Evolutionary conservation across 2,888 invertebrate genomes (phyloP).

Genomic region (Xestia rhomboidea): DNA sequence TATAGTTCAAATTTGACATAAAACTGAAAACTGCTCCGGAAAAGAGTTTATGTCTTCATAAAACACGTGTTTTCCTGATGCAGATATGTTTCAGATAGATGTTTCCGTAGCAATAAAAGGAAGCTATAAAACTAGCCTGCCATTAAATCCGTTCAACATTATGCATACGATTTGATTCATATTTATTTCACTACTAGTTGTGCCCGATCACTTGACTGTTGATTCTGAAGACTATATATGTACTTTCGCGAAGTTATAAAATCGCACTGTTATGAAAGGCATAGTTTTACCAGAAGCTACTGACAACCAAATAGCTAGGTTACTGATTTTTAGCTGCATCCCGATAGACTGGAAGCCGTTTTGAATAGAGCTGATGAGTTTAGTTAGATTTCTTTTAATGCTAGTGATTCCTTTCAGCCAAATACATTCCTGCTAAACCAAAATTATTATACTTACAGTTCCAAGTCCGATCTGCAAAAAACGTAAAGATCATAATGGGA

Average conservation of each 20-base stretch:
- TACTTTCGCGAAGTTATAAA: neutral
- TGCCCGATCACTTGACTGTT: neutral
- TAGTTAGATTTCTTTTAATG: neutral
- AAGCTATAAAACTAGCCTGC: conserved; percentile 32
- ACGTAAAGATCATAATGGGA: no score
- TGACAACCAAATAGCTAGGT: neutral
- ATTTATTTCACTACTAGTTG: conserved; percentile 5
- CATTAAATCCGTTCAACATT: conserved; percentile 42
- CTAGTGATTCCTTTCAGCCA: neutral
- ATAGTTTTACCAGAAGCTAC: neutral
- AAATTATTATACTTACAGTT: no score
- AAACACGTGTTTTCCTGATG: conserved; percentile 51
- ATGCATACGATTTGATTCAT: conserved; percentile 28
- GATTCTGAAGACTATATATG: neutral
- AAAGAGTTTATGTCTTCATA: conserved; percentile 58
- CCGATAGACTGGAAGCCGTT: neutral
- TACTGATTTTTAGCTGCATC: neutral
- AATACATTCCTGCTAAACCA: no score
- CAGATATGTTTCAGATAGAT: conserved; percentile 35
- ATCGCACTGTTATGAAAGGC: neutral
- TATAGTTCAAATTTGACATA: conserved; percentile 53
- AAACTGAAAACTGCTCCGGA: conserved; percentile 38
- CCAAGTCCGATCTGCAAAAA: no score
- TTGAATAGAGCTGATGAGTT: neutral
- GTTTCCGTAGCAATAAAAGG: conserved; percentile 42